Evolutionary conservation across 2,113 vertebrate genomes (phyloP), one percentile per base, ranked within the genome.

Genomic region (Peucedramus taeniatus): DNA sequence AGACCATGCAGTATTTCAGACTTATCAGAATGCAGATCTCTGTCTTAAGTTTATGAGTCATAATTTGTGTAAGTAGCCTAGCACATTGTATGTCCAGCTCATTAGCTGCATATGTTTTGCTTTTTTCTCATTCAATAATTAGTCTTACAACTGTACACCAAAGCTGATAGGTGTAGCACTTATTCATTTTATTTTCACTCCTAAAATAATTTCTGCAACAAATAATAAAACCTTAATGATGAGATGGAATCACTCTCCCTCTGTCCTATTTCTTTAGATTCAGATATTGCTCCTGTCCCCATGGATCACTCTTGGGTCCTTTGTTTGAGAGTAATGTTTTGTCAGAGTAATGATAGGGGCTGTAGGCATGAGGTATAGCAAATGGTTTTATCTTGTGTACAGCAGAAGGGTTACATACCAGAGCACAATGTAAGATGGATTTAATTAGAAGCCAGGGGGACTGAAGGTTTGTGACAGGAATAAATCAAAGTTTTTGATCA

Each of bases 401-500:
- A 92, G 64, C 69, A 90, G 80, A 84, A 95, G 76, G 74, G 53
- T 57, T 83, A 69, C 53, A 75, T 37, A 54, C 42, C 64, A 83
- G 68, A 94, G 66, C 50, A 86, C 84, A 96, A 94, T 69, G 45
- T 61, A 89, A 92, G 78, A 84, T 1, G 4, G 44, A 88, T 83
- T 97, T 96, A 97, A 97, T 97, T 96, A 95, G 91, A 96, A 95
- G 91, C 91, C 15, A 5, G 27, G 81, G 85, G 82, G 35, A 78
- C 56, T 44, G 75, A 94, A 93, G 20, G 33, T 51, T 77, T 89
- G 64, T 85, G 96, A 94, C 90, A 91, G 79, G 82, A 96, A 97
- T 95, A 95, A 96, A 95, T 97, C 92, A 95, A 95, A 96, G 88
- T 9, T 96, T 97, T 96, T 96, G 94, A 94, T 94, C 74, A 89